Base-by-base conservation (phyloP, 2,888 invertebrate genomes). In the Habrosyne pyritoides region DNA sequence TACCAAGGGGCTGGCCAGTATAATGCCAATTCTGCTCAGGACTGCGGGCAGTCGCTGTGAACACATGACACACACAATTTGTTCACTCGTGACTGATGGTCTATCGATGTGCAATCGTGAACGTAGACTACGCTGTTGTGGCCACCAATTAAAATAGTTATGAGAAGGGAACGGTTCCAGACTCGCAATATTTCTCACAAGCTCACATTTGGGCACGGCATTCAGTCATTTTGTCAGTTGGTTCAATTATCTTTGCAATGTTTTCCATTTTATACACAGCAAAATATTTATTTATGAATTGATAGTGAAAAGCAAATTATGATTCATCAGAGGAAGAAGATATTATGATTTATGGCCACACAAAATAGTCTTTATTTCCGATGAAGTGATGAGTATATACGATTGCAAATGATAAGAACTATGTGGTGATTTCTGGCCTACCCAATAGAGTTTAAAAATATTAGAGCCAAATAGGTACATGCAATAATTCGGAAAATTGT, bases 1-100 rank as follows among this genome's bases (percentile, higher is more conserved):
- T 97, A 97, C 97, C 97, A 97, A 95, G 93, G 97, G 97, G 95
- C 96, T 97, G 95, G 97, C 97, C 96, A 97, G 96, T 95, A 97
- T 96, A 94, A 97, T 96, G 96, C 97, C 97, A 96, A 97, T 97
- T 95, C 97, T 96, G 96, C 96, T 97, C 95, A 97, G 96, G 94
- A 97, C 97, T 95, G 97, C 97, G 94, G 97, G 97, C 94, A 97
- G 96, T 94, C 97, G 97, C 97, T 97, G 97, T 93, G 96, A 95
- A 94, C 91, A 94, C 94, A 94, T 94, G 93, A 94, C 93, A 94
- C 93, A 94, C 91, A 93, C 89, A 89, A 71, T 85, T 88, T 87
- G 86, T 91, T 92, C 92, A 93, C 93, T 89, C 89, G 89, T 90
- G 91, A 87, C 83, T 79, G 84, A 88, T 91, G 91, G 80, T 80